These are phyloP conservation scores for Penaeus japonicus DNA, from an alignment of 1,140 invertebrate species.

Conservation along the genomic window DNA sequence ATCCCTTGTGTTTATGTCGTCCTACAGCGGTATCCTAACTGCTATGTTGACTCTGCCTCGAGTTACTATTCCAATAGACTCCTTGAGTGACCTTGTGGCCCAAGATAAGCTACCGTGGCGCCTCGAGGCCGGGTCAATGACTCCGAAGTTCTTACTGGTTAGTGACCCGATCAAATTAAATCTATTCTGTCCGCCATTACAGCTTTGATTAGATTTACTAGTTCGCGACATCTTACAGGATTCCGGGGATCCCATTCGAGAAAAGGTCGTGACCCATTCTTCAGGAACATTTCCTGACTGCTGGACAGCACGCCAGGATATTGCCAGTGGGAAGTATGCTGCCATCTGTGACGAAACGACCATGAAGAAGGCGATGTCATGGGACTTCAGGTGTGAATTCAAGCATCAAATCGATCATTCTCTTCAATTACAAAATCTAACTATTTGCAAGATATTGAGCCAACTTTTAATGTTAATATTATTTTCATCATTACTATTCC, in stretches of 20 bases:
- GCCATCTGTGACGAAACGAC: conserved; percentile 18
- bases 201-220: too few relatives aligned
- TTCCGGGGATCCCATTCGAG: neutral
- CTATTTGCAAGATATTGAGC: too few relatives aligned
- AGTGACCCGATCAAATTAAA: neutral
- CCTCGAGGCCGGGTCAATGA: conserved; percentile 9
- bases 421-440: too few relatives aligned
- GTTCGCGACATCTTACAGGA: neutral
- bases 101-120: neutral
- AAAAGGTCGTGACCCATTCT: neutral
- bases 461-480: too few relatives aligned
- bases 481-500: too few relatives aligned
- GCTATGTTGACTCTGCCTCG: conserved; percentile 2
- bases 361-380: conserved; percentile 24
- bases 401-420: too few relatives aligned
- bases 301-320: neutral
- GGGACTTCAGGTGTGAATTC: conserved; percentile 33
- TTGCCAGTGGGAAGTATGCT: neutral
- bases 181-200: too few relatives aligned
- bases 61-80: neutral
- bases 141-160: neutral
- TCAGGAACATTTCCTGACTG: neutral
- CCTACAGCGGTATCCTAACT: neutral
- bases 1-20: neutral
- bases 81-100: neutral